A percentile compares a stretch with the other conserved stretches of the same genome.
Conservation (phyloP, 2,113 vertebrate genomes). For the Seriola quinqueradiata region DNA sequence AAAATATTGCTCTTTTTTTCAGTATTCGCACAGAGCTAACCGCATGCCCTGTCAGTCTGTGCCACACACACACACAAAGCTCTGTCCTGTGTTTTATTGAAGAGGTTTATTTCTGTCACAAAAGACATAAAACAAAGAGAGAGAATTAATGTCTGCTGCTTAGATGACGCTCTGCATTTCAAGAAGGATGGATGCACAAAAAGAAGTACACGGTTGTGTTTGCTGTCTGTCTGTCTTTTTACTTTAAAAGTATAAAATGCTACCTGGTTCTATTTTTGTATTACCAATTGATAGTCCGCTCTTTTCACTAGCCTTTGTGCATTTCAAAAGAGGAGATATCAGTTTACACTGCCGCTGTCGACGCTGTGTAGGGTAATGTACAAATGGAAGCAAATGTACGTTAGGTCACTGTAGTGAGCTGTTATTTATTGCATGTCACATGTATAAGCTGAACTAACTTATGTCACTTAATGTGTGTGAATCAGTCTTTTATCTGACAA, state of each 20-base stretch:
- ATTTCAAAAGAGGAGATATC: constrained; percentile 76
- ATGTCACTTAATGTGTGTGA: constrained; percentile 67
- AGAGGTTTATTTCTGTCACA: constrained; percentile 78
- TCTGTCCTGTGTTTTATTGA: constrained; percentile 62
- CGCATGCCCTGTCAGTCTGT: constrained; percentile 71
- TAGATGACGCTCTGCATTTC: constrained; percentile 59
- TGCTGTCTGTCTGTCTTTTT: constrained; percentile 67
- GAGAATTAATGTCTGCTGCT: constrained; percentile 53
- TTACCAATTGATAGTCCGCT: constrained; percentile 68
- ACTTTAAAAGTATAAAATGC: constrained; percentile 71
- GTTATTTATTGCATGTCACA: constrained; percentile 85
- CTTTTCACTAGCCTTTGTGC: constrained; percentile 75
- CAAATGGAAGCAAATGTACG: constrained; percentile 63
- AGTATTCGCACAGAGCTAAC: constrained; percentile 48
- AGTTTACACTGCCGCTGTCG: constrained; percentile 67
- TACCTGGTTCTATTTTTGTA: constrained; percentile 84
- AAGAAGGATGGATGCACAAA: constrained; percentile 53
- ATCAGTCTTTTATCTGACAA: constrained; percentile 43
- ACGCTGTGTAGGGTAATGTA: constrained; percentile 69
- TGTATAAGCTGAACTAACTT: constrained; percentile 76
- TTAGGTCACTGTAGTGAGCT: constrained; percentile 63
- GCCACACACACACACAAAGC: constrained; percentile 53
- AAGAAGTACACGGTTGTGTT: constrained; percentile 61
- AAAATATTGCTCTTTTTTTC: constrained; percentile 35
- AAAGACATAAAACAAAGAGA: constrained; percentile 60